phyloP scores from a whole-genome alignment of 2,797 vertebrate species.

The Aphelocoma californica region DNA sequence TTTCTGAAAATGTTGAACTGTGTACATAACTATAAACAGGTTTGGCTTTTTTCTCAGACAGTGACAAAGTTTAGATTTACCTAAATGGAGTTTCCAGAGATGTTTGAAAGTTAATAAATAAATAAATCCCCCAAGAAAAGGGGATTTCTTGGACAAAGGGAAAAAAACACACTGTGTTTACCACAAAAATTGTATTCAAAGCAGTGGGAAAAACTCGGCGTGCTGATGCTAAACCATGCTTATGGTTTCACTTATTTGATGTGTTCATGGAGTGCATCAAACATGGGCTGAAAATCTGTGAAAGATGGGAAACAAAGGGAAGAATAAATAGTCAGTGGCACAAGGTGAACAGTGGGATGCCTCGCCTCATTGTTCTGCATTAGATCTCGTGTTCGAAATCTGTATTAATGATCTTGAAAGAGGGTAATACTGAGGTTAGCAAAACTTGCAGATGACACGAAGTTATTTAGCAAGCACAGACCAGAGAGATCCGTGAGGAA shows the following conservation, averaged over 20 bases:
- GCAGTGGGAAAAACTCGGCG: neutral
- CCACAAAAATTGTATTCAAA: neutral
- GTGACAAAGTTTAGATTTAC: neutral
- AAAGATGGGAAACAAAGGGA: slow-evolving; percentile 50
- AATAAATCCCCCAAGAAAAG: neutral
- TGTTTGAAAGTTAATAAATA: neutral
- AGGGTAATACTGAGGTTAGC: slow-evolving; percentile 51
- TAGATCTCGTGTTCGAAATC: slow-evolving; percentile 34
- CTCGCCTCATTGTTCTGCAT: slow-evolving; percentile 15
- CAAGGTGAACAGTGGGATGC: slow-evolving; percentile 62
- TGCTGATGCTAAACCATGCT: neutral
- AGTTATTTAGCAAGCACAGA: slow-evolving; percentile 47
- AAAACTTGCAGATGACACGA: slow-evolving; percentile 59
- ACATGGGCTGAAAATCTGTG: neutral
- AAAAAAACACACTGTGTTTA: neutral
- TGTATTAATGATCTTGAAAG: slow-evolving; percentile 56
- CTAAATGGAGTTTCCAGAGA: neutral
- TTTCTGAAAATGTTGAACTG: neutral
- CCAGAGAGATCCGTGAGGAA: slow-evolving; percentile 17
- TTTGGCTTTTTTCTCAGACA: neutral
- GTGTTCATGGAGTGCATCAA: slow-evolving; percentile 28
- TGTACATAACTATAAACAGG: neutral
- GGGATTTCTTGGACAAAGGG: neutral
- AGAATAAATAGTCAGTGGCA: slow-evolving; percentile 45
- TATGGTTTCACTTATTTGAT: slow-evolving; percentile 42